phyloP scores from a whole-genome alignment of 2,888 invertebrate genomes.

The Parnassius mnemosyne region DNA sequence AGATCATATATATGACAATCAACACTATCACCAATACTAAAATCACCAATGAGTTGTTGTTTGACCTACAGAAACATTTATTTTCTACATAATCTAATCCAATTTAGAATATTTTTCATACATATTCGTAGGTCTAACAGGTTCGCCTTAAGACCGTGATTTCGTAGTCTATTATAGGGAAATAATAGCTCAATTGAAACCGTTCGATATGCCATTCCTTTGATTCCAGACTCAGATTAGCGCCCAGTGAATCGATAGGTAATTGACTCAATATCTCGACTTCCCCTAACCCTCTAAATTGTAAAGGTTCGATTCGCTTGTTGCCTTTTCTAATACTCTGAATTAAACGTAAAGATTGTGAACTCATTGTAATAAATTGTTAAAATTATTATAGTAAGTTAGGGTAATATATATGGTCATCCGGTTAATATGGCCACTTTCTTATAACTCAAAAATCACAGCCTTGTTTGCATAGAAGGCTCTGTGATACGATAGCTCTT shows the following conservation, averaged over 20 bases:
- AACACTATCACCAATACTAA: too few relatives aligned
- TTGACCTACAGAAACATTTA: too few relatives aligned
- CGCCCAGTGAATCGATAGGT: conserved; percentile 44
- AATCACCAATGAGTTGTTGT: too few relatives aligned
- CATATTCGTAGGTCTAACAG: not conserved
- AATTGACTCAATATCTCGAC: conserved; percentile 55
- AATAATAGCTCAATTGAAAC: conserved; percentile 11
- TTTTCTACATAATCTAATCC: too few relatives aligned
- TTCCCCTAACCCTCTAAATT: conserved; percentile 46
- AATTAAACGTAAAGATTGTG: not conserved
- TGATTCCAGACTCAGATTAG: conserved; percentile 47
- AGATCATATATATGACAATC: too few relatives aligned
- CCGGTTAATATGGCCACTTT: too few relatives aligned
- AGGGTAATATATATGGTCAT: too few relatives aligned
- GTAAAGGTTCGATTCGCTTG: conserved; percentile 46
- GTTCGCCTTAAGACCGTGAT: not conserved
- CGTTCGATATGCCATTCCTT: conserved; percentile 23
- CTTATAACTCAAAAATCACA: too few relatives aligned
- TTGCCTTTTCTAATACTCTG: conserved; percentile 31
- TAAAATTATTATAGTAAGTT: too few relatives aligned
- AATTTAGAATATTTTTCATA: not conserved
- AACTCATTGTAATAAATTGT: too few relatives aligned
- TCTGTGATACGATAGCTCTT: too few relatives aligned
- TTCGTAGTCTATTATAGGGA: conserved; percentile 15
- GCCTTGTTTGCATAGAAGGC: too few relatives aligned